These are phyloP conservation scores for Gymnocypris eckloni DNA, from an alignment of 2,797 vertebrate species.

Conservation along the genomic window DNA sequence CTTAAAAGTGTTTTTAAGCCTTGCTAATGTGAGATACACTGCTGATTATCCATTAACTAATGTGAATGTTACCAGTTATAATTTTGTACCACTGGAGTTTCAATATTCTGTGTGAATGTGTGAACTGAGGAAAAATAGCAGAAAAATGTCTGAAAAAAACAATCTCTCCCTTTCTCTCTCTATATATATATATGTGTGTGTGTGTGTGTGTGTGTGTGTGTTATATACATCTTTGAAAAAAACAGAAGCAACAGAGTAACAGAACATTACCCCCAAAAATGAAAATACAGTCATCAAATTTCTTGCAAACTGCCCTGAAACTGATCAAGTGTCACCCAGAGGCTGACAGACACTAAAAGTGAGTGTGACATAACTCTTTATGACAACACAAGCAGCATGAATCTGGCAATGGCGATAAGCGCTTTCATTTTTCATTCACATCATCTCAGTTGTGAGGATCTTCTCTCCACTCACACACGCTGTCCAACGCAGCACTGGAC, in stretches of 20 bases:
- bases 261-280: neutral
- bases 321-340: constrained; percentile 12
- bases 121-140: neutral
- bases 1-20: neutral
- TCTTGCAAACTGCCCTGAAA: constrained; percentile 2
- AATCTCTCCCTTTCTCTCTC: no score
- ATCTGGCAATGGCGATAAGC: constrained; percentile 25
- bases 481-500: neutral
- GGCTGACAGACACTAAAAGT: constrained; percentile 9
- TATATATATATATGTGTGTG: neutral
- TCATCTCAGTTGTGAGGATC: neutral
- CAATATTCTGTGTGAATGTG: neutral
- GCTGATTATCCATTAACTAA: neutral
- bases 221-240: neutral
- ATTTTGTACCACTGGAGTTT: neutral
- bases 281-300: neutral
- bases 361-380: neutral
- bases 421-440: constrained; percentile 11
- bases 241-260: neutral
- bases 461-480: neutral
- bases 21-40: neutral
- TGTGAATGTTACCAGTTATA: neutral
- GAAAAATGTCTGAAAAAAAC: no score
- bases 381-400: constrained; percentile 27
- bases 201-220: no score